Percentiles rank a stretch among this genome's conserved stretches.
These are phyloP conservation scores for Avahi laniger DNA, from an alignment of 2,797 vertebrate species.

Conservation along the genomic window DNA sequence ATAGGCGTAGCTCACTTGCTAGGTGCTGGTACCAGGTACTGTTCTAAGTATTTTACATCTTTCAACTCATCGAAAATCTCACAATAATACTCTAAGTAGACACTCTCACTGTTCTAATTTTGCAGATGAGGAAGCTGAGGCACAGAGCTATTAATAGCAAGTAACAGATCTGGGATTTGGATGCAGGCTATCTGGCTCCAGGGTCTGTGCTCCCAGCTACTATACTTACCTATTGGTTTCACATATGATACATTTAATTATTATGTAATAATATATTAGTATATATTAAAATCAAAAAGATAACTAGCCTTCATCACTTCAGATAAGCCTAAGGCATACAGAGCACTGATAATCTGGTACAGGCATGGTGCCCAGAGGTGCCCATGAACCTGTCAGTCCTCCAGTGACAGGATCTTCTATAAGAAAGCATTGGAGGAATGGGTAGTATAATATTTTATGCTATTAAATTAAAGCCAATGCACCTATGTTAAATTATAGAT, in stretches of 20 bases:
- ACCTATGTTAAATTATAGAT: neutral
- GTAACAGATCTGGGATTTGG: neutral
- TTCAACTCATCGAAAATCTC: neutral
- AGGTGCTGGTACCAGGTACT: neutral
- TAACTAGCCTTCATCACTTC: neutral
- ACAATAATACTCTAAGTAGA: neutral
- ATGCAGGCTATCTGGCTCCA: neutral
- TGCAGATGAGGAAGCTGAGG: neutral
- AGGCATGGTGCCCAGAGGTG: neutral
- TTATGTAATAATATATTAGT: neutral
- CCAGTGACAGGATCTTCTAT: neutral
- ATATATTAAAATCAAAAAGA: neutral
- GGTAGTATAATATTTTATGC: neutral
- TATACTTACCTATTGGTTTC: neutral
- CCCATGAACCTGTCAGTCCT: neutral
- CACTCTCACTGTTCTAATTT: neutral
- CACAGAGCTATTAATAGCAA: neutral
- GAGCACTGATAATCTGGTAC: neutral
- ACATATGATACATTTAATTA: neutral
- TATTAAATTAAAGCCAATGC: neutral
- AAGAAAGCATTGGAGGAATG: neutral
- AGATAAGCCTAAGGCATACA: neutral
- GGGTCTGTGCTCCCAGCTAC: neutral
- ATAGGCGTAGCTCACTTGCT: neutral
- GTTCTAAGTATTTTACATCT: neutral